Evolutionary conservation across 2,797 vertebrate genomes (phyloP).

Genomic region (Mormyrus proboscirostris): DNA sequence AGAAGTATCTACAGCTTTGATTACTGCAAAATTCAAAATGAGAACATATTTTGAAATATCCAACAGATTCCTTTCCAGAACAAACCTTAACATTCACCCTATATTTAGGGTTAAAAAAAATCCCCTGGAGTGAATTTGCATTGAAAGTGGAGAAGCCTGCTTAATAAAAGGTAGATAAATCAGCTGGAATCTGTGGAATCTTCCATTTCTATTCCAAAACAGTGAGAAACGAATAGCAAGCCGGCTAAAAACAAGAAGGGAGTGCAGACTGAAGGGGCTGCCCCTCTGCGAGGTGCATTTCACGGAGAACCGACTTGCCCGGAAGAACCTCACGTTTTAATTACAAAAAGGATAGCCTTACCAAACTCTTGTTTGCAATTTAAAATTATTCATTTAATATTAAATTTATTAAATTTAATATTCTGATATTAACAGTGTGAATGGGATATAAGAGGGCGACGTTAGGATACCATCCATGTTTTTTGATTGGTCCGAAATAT

Average conservation of each 20-base stretch:
- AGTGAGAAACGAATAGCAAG: not conserved
- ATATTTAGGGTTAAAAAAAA: not conserved
- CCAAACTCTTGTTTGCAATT: not conserved
- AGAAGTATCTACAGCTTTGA: constrained; percentile 32
- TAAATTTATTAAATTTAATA: not conserved
- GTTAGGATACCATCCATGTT: not conserved
- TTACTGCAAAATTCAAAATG: not conserved
- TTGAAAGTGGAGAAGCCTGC: not conserved
- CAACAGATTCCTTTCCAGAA: not conserved
- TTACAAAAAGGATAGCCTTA: not conserved
- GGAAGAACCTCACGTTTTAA: not conserved
- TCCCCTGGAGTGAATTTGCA: not conserved
- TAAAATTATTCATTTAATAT: not conserved
- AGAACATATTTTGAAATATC: not conserved
- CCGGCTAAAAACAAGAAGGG: too few relatives aligned
- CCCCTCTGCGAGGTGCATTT: not conserved
- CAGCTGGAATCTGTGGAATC: not conserved
- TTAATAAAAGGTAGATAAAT: not conserved
- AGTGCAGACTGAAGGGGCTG: not conserved
- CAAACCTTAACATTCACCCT: not conserved
- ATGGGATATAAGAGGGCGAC: not conserved
- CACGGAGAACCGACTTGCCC: not conserved
- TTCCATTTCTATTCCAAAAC: not conserved
- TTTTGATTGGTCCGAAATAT: not conserved
- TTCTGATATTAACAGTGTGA: not conserved